Conservation (phyloP, 2,888 invertebrate species). For the Lasioglossum marginatum region DNA sequence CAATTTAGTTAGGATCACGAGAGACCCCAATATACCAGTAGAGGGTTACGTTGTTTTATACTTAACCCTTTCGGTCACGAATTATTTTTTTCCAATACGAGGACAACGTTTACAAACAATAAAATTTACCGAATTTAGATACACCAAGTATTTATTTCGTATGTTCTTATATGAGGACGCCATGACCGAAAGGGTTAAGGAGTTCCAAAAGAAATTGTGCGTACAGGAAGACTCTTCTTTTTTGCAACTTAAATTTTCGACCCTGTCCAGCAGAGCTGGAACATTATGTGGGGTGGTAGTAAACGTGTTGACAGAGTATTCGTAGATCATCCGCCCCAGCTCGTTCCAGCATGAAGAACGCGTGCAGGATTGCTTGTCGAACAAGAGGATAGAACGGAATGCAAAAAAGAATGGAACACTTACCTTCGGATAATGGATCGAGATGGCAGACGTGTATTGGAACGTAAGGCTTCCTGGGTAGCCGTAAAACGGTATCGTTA, state of each 20-base stretch:
- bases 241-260: neutral
- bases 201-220: too few relatives aligned
- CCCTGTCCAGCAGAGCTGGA: neutral
- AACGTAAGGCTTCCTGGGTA: constrained; percentile 89
- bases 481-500: constrained; percentile 93
- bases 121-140: too few relatives aligned
- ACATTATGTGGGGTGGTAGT: too few relatives aligned
- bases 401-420: constrained; percentile 60
- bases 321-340: neutral
- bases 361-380: neutral
- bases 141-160: too few relatives aligned
- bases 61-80: too few relatives aligned
- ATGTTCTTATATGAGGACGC: too few relatives aligned
- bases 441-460: constrained; percentile 91
- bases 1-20: too few relatives aligned
- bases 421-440: constrained; percentile 94
- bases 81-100: too few relatives aligned
- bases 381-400: constrained; percentile 26
- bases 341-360: neutral
- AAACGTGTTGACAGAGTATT: neutral
- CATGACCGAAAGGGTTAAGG: too few relatives aligned
- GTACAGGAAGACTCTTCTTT: neutral
- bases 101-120: too few relatives aligned
- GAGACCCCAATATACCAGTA: too few relatives aligned
- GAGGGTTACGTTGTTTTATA: too few relatives aligned